Conservation (phyloP, 1,140 invertebrate genomes). For the Reticulitermes speratus region DNA sequence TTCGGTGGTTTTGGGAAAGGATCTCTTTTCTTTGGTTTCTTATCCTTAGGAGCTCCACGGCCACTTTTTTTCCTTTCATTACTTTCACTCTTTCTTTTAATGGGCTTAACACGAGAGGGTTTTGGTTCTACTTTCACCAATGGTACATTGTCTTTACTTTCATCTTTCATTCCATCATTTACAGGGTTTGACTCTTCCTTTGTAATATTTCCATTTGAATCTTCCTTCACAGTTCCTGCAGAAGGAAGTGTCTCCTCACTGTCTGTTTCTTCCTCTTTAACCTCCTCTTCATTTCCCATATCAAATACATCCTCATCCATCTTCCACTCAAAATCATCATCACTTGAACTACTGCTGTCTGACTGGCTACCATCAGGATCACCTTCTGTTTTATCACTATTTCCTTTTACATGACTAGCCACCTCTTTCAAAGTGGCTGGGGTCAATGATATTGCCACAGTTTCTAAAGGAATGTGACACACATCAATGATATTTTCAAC, state of each 20-base stretch:
- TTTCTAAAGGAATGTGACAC: constrained; percentile 15
- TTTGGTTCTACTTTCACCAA: not conserved
- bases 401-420: not conserved
- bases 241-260: constrained; percentile 24
- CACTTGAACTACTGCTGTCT: constrained; percentile 22
- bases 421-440: constrained; percentile 26
- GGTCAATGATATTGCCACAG: not conserved
- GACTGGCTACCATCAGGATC: not conserved
- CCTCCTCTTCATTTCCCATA: not conserved
- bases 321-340: constrained; percentile 36
- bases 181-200: not conserved
- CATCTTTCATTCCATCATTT: not conserved
- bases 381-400: constrained; percentile 20
- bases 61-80: constrained; percentile 21
- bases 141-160: not conserved
- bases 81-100: constrained; percentile 1
- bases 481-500: constrained; percentile 27
- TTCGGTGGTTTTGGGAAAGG: constrained; percentile 38
- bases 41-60: constrained; percentile 22
- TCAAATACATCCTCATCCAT: constrained; percentile 29
- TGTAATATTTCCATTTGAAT: not conserved
- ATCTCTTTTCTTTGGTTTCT: constrained; percentile 32
- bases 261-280: not conserved
- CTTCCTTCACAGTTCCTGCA: constrained; percentile 26
- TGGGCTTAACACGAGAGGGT: not conserved